phyloP scores from a whole-genome alignment of 1,140 invertebrate species.

The Drosophila nannoptera region DNA sequence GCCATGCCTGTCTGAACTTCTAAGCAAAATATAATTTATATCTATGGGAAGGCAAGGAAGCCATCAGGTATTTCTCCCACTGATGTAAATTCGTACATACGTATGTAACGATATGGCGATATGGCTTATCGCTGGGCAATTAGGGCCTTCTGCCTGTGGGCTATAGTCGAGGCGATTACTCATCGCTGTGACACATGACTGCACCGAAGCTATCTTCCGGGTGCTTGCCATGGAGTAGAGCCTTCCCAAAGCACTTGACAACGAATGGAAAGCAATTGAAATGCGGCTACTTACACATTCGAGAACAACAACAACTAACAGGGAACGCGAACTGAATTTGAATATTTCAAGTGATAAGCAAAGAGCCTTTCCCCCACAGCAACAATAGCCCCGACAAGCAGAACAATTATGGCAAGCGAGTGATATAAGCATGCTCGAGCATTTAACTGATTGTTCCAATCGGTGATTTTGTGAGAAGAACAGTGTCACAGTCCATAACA shows the following conservation, averaged over 20 bases:
- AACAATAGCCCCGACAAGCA: neutral
- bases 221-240: slow-evolving; percentile 7
- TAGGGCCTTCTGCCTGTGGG: slow-evolving; percentile 37
- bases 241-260: slow-evolving; percentile 56
- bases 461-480: slow-evolving; percentile 65
- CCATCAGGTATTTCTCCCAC: slow-evolving; percentile 18
- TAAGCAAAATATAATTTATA: no score
- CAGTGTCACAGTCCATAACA: slow-evolving; percentile 58
- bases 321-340: slow-evolving; percentile 60
- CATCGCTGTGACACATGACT: slow-evolving; percentile 48
- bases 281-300: slow-evolving; percentile 67
- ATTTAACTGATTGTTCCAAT: slow-evolving; percentile 75
- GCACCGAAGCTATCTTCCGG: slow-evolving; percentile 23
- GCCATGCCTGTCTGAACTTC: no score
- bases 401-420: slow-evolving; percentile 25
- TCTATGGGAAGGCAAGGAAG: no score
- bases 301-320: slow-evolving; percentile 20
- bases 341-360: slow-evolving; percentile 62
- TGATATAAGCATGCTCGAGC: slow-evolving; percentile 39
- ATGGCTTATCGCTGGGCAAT: slow-evolving; percentile 55
- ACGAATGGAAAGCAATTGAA: slow-evolving; percentile 63
- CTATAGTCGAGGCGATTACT: slow-evolving; percentile 50
- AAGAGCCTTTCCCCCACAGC: slow-evolving; percentile 16
- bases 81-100: neutral
- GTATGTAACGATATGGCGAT: no score